Percentiles rank a stretch among this genome's conserved stretches.
Evolutionary conservation across 2,888 invertebrate species (phyloP).

Genomic region (Synanthedon tipuliformis): DNA sequence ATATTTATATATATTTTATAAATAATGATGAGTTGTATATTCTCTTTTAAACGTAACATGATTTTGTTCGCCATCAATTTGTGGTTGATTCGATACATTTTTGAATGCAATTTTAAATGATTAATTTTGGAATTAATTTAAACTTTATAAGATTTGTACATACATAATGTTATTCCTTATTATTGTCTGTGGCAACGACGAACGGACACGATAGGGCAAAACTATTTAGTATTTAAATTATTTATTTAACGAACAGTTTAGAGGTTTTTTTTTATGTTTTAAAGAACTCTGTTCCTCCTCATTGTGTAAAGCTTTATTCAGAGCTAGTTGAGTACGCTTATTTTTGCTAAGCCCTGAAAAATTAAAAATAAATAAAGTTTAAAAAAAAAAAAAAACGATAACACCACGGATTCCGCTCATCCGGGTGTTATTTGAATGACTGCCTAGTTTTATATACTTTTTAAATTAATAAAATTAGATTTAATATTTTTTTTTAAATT

Average conservation of each 20-base stretch:
- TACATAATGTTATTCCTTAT: not conserved
- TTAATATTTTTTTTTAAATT: constrained; percentile 30
- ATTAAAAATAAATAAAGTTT: not conserved
- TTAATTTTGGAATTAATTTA: not conserved
- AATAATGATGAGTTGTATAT: no score
- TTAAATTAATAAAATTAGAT: constrained; percentile 37
- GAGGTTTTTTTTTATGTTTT: no score
- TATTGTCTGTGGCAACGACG: not conserved
- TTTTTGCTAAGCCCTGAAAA: constrained; percentile 25
- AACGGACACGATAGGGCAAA: constrained; percentile 4
- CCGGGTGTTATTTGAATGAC: constrained; percentile 64
- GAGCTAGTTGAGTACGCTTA: constrained; percentile 63
- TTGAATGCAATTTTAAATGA: no score
- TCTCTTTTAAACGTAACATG: no score
- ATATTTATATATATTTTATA: no score
- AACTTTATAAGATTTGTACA: not conserved
- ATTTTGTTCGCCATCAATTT: no score
- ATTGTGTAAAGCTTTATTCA: constrained; percentile 31
- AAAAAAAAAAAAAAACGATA: not conserved
- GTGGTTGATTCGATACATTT: no score
- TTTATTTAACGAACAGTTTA: constrained; percentile 12
- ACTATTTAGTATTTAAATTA: constrained; percentile 14
- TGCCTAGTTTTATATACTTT: constrained; percentile 64
- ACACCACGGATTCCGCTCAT: constrained; percentile 19
- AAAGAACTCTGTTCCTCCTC: constrained; percentile 42